These are phyloP conservation scores for Ciona savignyi DNA, from an alignment of 23 tunicate species.

Conservation along the genomic window DNA sequence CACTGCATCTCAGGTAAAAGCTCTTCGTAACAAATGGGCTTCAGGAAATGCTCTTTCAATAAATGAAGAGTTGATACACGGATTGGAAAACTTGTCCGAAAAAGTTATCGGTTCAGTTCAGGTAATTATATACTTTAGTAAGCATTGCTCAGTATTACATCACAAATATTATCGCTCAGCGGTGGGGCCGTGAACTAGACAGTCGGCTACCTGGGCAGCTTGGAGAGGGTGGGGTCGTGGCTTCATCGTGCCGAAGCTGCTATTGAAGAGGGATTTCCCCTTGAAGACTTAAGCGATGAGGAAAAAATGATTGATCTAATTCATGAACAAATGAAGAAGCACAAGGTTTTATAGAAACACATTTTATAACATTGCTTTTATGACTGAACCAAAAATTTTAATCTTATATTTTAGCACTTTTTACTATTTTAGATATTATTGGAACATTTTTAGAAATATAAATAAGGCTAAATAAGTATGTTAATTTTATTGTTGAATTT, in stretches of 20 bases:
- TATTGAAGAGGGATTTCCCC: slow-evolving; percentile 4
- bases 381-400: too few species aligned
- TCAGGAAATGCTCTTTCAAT: slow-evolving; percentile 34
- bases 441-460: not conserved
- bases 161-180: slow-evolving; percentile 22
- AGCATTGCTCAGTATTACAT: too few species aligned
- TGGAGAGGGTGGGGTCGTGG: slow-evolving; percentile 73
- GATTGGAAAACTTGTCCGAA: slow-evolving; percentile 20
- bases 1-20: slow-evolving; percentile 19
- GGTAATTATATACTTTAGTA: slow-evolving; percentile 8
- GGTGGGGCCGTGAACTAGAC: slow-evolving; percentile 87
- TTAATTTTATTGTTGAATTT: not conserved
- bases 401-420: too few species aligned
- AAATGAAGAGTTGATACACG: slow-evolving; percentile 33
- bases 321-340: slow-evolving; percentile 36
- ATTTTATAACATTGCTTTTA: too few species aligned
- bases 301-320: slow-evolving; percentile 39
- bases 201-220: slow-evolving; percentile 82
- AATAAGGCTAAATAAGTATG: too few species aligned
- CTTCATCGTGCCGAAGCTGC: slow-evolving; percentile 70
- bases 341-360: slow-evolving; percentile 14
- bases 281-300: slow-evolving; percentile 31
- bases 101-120: slow-evolving; percentile 21
- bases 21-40: slow-evolving; percentile 55
- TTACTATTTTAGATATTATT: too few species aligned